Evolutionary conservation across 2,888 invertebrate genomes (phyloP), one percentile per base, ranked within the genome.

Genomic region (Cheilosia grossa): DNA sequence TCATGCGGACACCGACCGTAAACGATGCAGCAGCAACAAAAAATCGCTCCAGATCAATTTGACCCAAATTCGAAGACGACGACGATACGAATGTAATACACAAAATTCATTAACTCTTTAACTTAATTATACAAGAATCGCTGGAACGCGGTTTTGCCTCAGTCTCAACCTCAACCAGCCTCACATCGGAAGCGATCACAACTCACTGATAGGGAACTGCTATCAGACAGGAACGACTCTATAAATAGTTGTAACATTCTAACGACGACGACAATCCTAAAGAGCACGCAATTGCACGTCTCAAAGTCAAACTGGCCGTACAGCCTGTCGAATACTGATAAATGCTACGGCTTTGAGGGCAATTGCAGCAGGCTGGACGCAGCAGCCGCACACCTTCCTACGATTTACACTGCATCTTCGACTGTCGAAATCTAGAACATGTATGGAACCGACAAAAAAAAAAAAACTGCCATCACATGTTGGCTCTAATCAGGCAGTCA

Each of bases 161-260:
- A 15, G 17, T 24, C 30, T 27, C 37, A 37, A 13, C 13, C 13
- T 37, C 37, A 37, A 10, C 37, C 58, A 21, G 17, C 21, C 40
- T 27, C 58, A 53, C 70, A 67, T 83, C 79, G 80, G 74, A 70
- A 83, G 74, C 79, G 74, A 75, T 83, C 83, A 74, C 74, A 49
- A 21, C 5, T 44, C 73, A 79, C 53, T 74, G 83, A 83, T 83
- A 83, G 42, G 58, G 30, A 17, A 13, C 4, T 44, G 27, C 19
- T 78, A 77, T 63, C 82, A 30, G 49, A 30, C 63, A 47, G 69
- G 64, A 79, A 42, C 44, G 49, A 40, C 61, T 56, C 56, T 27
- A 56, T 59, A 63, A 66, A 63, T 59, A 69, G 63, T 19, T 63
- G 44, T 37, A 33, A 7, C 40, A 37, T 37, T 37, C 37, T 37